Evolutionary conservation across 2,888 invertebrate species (phyloP).

Genomic region (Pyrgus malvae): DNA sequence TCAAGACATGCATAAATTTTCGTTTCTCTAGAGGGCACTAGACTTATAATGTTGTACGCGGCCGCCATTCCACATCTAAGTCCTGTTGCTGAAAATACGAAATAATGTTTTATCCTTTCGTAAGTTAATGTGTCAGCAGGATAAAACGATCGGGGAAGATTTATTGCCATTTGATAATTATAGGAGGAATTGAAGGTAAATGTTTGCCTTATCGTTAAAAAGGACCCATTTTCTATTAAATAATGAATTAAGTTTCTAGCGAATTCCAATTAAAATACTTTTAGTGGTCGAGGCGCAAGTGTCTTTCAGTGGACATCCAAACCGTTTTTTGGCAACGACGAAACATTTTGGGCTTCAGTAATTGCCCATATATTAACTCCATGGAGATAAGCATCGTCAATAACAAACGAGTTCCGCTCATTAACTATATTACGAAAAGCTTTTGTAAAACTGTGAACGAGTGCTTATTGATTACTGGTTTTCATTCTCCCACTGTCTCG

Average conservation of each 20-base stretch:
- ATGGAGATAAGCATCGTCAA: not conserved
- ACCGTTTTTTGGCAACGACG: constrained; percentile 14
- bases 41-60: not conserved
- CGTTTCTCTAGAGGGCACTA: not conserved
- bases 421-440: no score
- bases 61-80: not conserved
- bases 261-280: not conserved
- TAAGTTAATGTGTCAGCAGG: constrained; percentile 8
- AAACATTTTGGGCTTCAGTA: constrained; percentile 13
- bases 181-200: not conserved
- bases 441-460: no score
- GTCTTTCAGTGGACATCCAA: constrained; percentile 13
- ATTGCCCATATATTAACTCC: constrained; percentile 7
- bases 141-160: constrained; percentile 8
- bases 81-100: constrained; percentile 6
- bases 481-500: no score
- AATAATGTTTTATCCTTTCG: constrained; percentile 4
- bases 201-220: not conserved
- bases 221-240: not conserved
- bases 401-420: no score
- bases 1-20: not conserved
- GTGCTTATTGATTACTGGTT: no score
- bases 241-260: not conserved
- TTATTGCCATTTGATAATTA: constrained; percentile 13
- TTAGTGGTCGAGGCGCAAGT: constrained; percentile 11